Base-by-base conservation (phyloP, 23 tunicate species). In the Ascidia mentula region DNA sequence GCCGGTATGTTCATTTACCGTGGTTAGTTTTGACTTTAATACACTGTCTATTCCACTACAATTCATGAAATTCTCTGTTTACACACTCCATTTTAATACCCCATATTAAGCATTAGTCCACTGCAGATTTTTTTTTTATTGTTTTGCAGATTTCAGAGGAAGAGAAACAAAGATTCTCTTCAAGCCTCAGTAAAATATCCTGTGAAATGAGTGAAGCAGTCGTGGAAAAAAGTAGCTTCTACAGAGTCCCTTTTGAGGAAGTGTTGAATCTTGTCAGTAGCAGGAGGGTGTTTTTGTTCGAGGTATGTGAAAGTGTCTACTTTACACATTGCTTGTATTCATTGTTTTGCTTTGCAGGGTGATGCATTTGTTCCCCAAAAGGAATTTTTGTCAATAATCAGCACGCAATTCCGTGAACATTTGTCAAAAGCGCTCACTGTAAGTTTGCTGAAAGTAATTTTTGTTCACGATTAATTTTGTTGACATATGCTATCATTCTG, bases 301-400 rank as follows among this genome's bases (percentile, higher is more conserved):
- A 79, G 76, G 88, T 84, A 76, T 5, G 73, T 15, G 17, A 20
- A 18, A 74, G 2, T 37, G 18, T 31, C 22, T 74, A 33, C 13
- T 28, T 8, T 42, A 12, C 53, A 9, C 53, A 42, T 15, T 9
- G 15, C 12, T 15, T 42, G 15, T 9, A 42, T 12, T 12, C 53
- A 42, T 42, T 35, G 18, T 40, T 40, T 59, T n/a, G n/a, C 34
- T 60, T 77, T 85, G 8, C 80, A 86, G 82, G 97, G 97, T 12
- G 84, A 85, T 86, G 89, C 91, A 13, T 91, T 87, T 86, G 97
- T 92, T 17, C 91, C 97, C 5, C 97, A 92, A 42, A 77, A 80
- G 40, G 97, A 91, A 42, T 81, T 91, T 45, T 59, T 91, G 13
- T 91, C 97, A 1, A 91, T 91, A 32, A 86, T 91, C 9, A 91